Evolutionary conservation across 2,888 invertebrate genomes (phyloP).

Genomic region (Cheilosia vernalis): DNA sequence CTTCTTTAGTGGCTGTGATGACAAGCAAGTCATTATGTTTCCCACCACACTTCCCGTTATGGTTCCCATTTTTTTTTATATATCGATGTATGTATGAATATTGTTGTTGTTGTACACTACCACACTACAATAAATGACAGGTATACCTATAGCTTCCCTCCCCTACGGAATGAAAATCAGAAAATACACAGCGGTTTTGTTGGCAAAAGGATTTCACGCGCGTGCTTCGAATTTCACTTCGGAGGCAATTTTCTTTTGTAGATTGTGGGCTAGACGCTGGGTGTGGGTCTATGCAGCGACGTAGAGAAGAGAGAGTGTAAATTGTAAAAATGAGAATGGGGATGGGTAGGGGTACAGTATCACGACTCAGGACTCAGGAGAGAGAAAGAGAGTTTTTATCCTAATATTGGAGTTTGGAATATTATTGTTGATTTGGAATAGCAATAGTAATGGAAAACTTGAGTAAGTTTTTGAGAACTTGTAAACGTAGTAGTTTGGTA

Average conservation of each 20-base stretch:
- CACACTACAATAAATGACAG: conserved; percentile 43
- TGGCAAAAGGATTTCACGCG: conserved; percentile 63
- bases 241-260: conserved; percentile 63
- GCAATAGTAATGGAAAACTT: conserved; percentile 5
- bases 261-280: not conserved
- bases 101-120: conserved; percentile 38
- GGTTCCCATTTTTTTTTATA: conserved; percentile 17
- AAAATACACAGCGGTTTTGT: conserved; percentile 66
- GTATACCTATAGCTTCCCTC: conserved; percentile 37
- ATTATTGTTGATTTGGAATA: conserved; percentile 19
- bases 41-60: conserved; percentile 70
- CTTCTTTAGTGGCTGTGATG: conserved; percentile 33
- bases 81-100: not conserved
- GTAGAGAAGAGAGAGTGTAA: conserved; percentile 4
- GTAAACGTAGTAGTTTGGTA: conserved; percentile 30
- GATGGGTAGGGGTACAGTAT: not conserved
- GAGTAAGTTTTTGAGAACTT: conserved; percentile 46
- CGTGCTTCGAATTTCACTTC: conserved; percentile 73
- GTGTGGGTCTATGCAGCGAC: not conserved
- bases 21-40: conserved; percentile 70
- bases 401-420: not conserved
- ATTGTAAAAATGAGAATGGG: not conserved
- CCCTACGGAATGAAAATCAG: conserved; percentile 43
- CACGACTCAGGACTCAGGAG: not conserved
- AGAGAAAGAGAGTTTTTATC: conserved; percentile 20